Base-by-base conservation (phyloP, 2,888 invertebrate species). In the Acleris holmiana region DNA sequence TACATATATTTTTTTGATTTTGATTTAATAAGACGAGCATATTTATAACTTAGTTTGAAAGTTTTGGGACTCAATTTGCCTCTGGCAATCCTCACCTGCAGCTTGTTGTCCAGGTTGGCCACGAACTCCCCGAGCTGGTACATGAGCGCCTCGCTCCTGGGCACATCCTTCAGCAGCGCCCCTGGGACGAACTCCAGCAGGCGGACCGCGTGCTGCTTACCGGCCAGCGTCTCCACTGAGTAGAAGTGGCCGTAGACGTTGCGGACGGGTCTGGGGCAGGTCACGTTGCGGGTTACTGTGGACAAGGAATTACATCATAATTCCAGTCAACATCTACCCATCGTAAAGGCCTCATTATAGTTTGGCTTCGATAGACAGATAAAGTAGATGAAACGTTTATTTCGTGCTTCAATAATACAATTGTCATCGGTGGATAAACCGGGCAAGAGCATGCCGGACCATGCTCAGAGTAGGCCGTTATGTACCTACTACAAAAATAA, bases 111-210 rank as follows among this genome's bases (percentile, higher is more conserved):
- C 69, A 98, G 74, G 69, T 93, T 93, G 0, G 96, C 97, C 0
- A 95, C 86, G 63, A 95, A 96, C 79, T 94, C 93, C 0, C 98
- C 98, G 18, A 95, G 91, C 76, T 97, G 94, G 73, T 94, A 95
- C 67, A 96, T 93, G 66, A 98, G 79, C 5, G 94, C 85, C 40
- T 94, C 88, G 0, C 94, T 94, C 59, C 89, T 87, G 0, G 94
- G 91, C 0, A 96, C 94, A 65, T 95, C 82, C 69, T 93, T 88
- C 59, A 98, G 88, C 63, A 96, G 88, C 62, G 94, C 93, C 0
- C 98, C 98, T 0, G 96, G 95, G 15, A 96, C 93, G 78, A 93
- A 98, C 77, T 95, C 94, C 75, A 98, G 87, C 15, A 98, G 92
- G 4, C 97, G 93, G 0, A 98, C 95, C 0, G 95, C 93, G 79